Evolutionary conservation across 2,113 vertebrate species (phyloP).

Genomic region (Pyrgilauda ruficollis): DNA sequence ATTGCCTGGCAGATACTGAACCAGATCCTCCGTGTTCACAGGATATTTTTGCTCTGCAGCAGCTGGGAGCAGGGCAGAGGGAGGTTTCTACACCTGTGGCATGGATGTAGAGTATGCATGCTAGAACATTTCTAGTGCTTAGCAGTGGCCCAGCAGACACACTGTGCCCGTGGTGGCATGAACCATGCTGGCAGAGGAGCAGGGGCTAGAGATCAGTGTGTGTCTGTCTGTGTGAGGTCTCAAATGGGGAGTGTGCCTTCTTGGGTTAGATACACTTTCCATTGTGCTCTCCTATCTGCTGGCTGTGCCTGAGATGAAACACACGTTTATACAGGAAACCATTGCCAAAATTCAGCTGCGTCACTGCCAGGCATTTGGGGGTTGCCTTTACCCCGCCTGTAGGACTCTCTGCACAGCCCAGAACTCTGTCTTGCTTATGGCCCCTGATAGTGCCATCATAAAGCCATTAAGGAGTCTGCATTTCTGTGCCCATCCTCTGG

Average conservation of each 20-base stretch:
- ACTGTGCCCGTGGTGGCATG: accelerated
- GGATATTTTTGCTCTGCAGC: neutral
- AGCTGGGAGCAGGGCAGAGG: neutral
- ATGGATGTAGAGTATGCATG: no score
- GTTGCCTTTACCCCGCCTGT: neutral
- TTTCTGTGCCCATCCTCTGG: neutral
- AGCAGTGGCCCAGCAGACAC: neutral
- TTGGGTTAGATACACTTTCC: neutral
- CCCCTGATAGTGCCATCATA: neutral
- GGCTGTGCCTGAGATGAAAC: neutral
- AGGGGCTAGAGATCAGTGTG: neutral
- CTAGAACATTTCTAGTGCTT: neutral
- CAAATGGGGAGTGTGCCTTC: accelerated
- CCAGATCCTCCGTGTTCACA: accelerated
- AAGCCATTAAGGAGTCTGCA: neutral
- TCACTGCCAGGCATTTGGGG: neutral
- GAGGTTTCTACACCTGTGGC: neutral
- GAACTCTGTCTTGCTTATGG: neutral
- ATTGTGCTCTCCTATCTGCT: neutral
- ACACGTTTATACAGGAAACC: neutral
- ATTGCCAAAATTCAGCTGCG: neutral
- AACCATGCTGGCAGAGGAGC: neutral
- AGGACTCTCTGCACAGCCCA: neutral
- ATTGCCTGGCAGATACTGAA: neutral
- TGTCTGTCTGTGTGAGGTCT: neutral